Percentiles rank a stretch among this genome's conserved stretches.
Evolutionary conservation across 30 jellyfish, hydroid and myxozoan species (phyloP).

Genomic region (Cassiopea xamachana): DNA sequence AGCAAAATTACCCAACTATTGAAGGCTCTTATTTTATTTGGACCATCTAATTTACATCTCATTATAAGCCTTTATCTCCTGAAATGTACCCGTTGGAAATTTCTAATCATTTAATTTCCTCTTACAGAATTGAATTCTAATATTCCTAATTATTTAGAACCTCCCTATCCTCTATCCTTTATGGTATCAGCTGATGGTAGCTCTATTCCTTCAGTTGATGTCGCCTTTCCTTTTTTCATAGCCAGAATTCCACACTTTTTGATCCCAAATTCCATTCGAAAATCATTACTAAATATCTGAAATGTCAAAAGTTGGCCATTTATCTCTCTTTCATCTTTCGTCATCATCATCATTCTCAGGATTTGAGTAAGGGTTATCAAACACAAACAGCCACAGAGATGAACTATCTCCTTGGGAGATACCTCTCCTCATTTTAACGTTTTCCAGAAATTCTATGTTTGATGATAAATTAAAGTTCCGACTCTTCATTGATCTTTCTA

Average conservation of each 20-base stretch:
- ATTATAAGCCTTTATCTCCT: not conserved
- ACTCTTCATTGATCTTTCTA: no score
- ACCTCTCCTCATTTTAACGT: no score
- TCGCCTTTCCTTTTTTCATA: no score
- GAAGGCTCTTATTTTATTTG: not conserved
- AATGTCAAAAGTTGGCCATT: slow-evolving; percentile 3
- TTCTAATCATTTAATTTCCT: slow-evolving; percentile 10
- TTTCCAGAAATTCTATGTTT: slow-evolving; percentile 9
- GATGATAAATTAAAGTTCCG: not conserved
- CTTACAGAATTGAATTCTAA: not conserved
- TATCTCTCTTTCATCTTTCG: slow-evolving; percentile 29
- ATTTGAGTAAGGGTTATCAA: slow-evolving; percentile 23
- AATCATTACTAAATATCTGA: no score
- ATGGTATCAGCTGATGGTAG: no score
- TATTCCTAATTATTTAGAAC: no score
- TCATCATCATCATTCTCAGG: slow-evolving; percentile 12
- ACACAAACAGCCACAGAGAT: no score
- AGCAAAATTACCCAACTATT: slow-evolving; percentile 14
- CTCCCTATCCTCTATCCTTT: not conserved
- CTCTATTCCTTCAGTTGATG: no score
- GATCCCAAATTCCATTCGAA: no score
- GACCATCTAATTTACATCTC: slow-evolving; percentile 15
- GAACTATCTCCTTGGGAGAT: no score
- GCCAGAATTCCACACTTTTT: no score
- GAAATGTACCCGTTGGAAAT: slow-evolving; percentile 9